Conservation (phyloP, 1,140 invertebrate species). For the Piezodorus guildinii region DNA sequence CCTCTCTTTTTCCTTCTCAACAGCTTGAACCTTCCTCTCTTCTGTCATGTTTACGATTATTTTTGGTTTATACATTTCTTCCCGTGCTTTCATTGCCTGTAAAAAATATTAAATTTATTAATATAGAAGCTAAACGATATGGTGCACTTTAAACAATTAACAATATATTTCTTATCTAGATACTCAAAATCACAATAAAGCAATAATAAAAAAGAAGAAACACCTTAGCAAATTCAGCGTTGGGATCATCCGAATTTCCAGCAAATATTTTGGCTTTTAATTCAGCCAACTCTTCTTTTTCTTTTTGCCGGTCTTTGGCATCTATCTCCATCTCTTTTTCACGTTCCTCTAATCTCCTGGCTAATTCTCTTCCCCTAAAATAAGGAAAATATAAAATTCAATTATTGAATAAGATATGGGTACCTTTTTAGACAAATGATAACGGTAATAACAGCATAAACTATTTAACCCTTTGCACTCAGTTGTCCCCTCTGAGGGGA, state of each 20-base stretch:
- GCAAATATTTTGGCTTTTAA: slow-evolving; percentile 71
- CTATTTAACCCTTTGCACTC: no score
- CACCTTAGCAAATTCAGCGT: slow-evolving; percentile 68
- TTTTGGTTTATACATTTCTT: slow-evolving; percentile 73
- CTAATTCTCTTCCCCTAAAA: slow-evolving; percentile 71
- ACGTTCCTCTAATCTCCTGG: slow-evolving; percentile 74
- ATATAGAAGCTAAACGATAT: background rate
- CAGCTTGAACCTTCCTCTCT: slow-evolving; percentile 40
- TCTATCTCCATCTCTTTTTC: slow-evolving; percentile 87
- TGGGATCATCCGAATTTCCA: slow-evolving; percentile 58
- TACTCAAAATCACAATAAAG: background rate
- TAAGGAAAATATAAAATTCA: background rate
- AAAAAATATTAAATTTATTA: slow-evolving; percentile 21
- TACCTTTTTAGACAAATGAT: no score
- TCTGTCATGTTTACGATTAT: slow-evolving; percentile 56
- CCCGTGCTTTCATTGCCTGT: slow-evolving; percentile 57
- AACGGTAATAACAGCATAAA: no score
- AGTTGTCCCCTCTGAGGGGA: no score
- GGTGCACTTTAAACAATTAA: background rate
- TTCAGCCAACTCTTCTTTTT: slow-evolving; percentile 86
- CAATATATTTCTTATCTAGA: background rate
- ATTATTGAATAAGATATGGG: no score
- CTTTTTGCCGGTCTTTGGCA: slow-evolving; percentile 74
- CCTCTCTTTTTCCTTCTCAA: slow-evolving; percentile 40
- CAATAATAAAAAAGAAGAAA: background rate